Conservation (phyloP, 2,888 invertebrate species). For the Epinotia nisella region DNA sequence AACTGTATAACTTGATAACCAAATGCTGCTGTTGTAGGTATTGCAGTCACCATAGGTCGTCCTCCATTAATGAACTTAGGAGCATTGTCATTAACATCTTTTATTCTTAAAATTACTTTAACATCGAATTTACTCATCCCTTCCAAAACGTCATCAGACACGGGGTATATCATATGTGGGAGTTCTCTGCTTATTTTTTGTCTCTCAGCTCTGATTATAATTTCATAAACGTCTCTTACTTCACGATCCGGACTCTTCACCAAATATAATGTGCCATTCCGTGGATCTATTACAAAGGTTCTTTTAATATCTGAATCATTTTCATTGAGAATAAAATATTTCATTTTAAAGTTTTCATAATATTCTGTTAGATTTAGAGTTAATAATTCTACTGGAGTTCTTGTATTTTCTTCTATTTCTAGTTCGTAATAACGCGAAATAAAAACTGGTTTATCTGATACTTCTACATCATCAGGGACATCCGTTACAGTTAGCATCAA, state of each 20-base stretch:
- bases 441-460: constrained; percentile 82
- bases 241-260: constrained; percentile 91
- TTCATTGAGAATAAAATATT: constrained; percentile 86
- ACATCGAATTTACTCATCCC: constrained; percentile 91
- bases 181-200: constrained; percentile 87
- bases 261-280: constrained; percentile 90
- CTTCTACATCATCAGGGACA: constrained; percentile 84
- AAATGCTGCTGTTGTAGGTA: constrained; percentile 91
- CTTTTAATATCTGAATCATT: constrained; percentile 84
- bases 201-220: constrained; percentile 79
- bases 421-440: constrained; percentile 91
- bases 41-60: constrained; percentile 91
- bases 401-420: constrained; percentile 92
- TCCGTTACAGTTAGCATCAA: constrained; percentile 88
- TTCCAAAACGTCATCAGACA: constrained; percentile 88
- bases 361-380: constrained; percentile 90
- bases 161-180: constrained; percentile 90
- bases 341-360: constrained; percentile 86
- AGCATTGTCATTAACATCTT: constrained; percentile 93
- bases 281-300: constrained; percentile 90
- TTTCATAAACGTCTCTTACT: constrained; percentile 86
- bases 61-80: constrained; percentile 91
- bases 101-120: constrained; percentile 90
- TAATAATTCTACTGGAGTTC: constrained; percentile 89
- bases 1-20: constrained; percentile 92